Evolutionary conservation across 64 coral and sea anemone genomes (phyloP).

Genomic region (Astreopora myriophthalma): DNA sequence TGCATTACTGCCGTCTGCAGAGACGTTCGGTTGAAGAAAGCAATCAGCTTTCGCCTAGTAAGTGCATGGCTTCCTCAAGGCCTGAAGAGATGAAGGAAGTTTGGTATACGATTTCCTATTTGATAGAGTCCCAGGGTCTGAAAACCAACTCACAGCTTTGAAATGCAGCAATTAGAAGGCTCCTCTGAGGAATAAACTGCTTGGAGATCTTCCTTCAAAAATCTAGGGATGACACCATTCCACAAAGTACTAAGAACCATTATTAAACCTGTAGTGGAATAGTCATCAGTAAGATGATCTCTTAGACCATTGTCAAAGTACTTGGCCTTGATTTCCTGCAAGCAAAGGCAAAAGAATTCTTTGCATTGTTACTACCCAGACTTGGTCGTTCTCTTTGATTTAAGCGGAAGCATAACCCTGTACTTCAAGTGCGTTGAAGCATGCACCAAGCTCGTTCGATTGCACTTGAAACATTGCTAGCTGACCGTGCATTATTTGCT

Average conservation of each 20-base stretch:
- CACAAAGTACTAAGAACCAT: slow-evolving; percentile 52
- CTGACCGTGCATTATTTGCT: background rate
- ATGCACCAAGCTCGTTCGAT: slow-evolving; percentile 4
- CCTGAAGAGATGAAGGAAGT: slow-evolving; percentile 46
- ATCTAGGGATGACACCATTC: slow-evolving; percentile 57
- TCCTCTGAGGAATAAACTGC: slow-evolving; percentile 30
- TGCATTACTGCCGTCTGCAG: slow-evolving; percentile 54
- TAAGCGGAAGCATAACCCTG: slow-evolving; percentile 34
- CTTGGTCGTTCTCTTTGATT: slow-evolving; percentile 16
- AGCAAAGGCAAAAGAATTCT: slow-evolving; percentile 49
- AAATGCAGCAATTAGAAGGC: slow-evolving; percentile 18
- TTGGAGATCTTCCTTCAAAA: slow-evolving; percentile 38
- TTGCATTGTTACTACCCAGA: background rate
- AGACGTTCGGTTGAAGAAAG: slow-evolving; percentile 13
- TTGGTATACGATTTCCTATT: slow-evolving; percentile 46
- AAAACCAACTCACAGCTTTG: slow-evolving; percentile 42
- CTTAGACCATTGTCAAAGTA: slow-evolving; percentile 40
- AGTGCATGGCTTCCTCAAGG: background rate
- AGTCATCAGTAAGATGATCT: slow-evolving; percentile 13
- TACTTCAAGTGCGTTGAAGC: background rate
- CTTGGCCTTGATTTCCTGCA: slow-evolving; percentile 48
- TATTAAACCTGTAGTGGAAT: slow-evolving; percentile 22
- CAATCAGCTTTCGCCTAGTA: slow-evolving; percentile 12
- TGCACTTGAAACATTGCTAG: background rate
- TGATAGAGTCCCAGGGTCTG: slow-evolving; percentile 35